Evolutionary conservation across 2,113 vertebrate genomes (phyloP).

Genomic region (Deroptyus accipitrinus): DNA sequence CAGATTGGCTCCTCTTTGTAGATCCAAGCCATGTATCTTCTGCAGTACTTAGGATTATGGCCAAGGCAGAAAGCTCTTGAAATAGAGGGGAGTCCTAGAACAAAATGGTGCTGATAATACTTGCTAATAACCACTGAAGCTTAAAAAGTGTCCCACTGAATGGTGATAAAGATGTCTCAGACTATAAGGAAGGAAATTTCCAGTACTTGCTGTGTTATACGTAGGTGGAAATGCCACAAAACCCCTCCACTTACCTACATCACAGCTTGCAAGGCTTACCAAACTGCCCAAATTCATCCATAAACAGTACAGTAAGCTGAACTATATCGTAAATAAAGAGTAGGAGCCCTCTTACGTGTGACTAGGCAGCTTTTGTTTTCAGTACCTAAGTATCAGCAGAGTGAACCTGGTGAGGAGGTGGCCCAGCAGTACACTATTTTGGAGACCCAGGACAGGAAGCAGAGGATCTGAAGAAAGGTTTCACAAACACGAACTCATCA

Average conservation of each 20-base stretch:
- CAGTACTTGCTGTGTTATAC: background rate
- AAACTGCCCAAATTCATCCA: background rate
- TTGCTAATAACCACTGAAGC: background rate
- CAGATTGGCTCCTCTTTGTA: background rate
- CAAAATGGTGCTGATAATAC: background rate
- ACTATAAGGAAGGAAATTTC: background rate
- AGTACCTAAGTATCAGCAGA: background rate
- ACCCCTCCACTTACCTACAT: fast-evolving
- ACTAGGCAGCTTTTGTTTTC: background rate
- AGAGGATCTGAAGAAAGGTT: background rate
- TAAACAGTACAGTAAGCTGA: background rate
- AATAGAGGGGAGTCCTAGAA: background rate
- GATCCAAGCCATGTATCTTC: background rate
- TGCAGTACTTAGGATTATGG: background rate
- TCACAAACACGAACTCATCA: background rate
- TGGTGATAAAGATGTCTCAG: background rate
- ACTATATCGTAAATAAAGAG: background rate
- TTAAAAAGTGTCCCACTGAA: background rate
- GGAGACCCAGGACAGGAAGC: background rate
- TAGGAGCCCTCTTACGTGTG: background rate
- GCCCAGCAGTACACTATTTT: background rate
- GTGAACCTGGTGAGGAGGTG: background rate
- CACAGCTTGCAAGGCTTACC: background rate
- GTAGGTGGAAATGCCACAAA: background rate
- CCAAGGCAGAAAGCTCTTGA: background rate